Evolutionary conservation across 2,113 vertebrate species (phyloP), one percentile per base, ranked within the genome.

Genomic region (Xiphophorus maculatus): DNA sequence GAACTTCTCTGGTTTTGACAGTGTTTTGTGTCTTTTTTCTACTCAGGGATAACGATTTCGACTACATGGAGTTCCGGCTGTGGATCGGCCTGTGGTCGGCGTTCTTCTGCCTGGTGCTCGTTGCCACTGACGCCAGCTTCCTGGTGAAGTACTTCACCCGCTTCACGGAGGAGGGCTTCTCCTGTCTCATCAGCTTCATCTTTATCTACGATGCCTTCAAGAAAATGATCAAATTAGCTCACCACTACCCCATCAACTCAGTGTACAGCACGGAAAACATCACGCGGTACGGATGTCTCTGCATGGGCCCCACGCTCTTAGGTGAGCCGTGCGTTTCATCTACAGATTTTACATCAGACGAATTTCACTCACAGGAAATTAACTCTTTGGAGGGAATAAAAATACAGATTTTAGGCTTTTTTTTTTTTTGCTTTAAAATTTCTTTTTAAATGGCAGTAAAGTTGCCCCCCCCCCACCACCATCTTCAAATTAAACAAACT

Each of bases 11-110:
- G 28, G 3, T 4, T 25, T 19, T 44, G 3, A 30, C 25, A 25
- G 12, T 19, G 48, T 29, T 10, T 22, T 44, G 4, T 33, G 40
- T 69, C 29, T 51, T 17, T 44, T 32, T 27, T 0, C 29, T 37
- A 6, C 76, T 13, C 89, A 99, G 97, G 92, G 97, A 99, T 62
- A 94, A 99, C 11, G 19, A 17, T 0, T 97, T 99, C 61, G 95
- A 99, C 93, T 99, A 99, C 88, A 83, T 99, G 93, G 97, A 99
- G 93, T 99, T 99, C 79, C 97, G 98, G 5, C 94, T 99, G 75
- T 99, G 98, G 98, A 99, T 99, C 0, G 98, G 98, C 63, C 87
- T 99, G 79, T 99, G 98, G 98, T 99, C 98, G 4, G 97, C 97
- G 44, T 96, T 99, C 89, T 88, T 96, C 82, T 99, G 97, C 93